Evolutionary conservation across 2,797 vertebrate species (phyloP), one percentile per base, ranked within the genome.

Genomic region (Myotis planiceps): DNA sequence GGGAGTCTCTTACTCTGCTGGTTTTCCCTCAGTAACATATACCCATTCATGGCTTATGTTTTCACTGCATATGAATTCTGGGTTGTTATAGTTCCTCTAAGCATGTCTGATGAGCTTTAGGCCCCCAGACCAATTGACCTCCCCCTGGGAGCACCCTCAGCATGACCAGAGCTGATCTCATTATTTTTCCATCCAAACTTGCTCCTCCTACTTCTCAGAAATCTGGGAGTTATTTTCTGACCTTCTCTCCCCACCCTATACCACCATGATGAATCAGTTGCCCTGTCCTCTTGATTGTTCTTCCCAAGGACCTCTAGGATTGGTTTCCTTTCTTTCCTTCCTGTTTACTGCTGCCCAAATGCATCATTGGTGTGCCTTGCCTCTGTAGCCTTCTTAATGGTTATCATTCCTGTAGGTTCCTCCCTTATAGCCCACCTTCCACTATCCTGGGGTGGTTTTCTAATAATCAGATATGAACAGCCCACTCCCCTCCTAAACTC

Each of bases 211-310:
- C 19, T 90, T 82, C 23, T 88, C 55, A 16, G 80, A 47, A 55
- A 83, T 34, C 58, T 25, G 23, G 51, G 5, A 37, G 15, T 37
- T 53, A 18, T 21, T 27, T 12, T 32, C 23, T 25, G 3, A 15
- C 18, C 19, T 21, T 51, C 66, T 25, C 27, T 72, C 60, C 79
- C 5, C 1, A 0, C 19, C 32, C 32, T 37, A 1, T 2, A 2
- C 10, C 0, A 49, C 2, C 5, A 8, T 5, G 15, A 25, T 4
- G 12, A 42, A 34, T 5, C 2, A 0, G 4, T 60, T 34, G 25
- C 34, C 13, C 7, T 27, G 3, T 16, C 25, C 15, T 68, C 13
- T 15, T 15, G 37, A n/a, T 29, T n/a, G 23, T 27, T 78, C 21
- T 65, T 66, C 51, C 66, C 53, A 72, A 42, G n/a, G 5, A 34